Evolutionary conservation across 2,113 vertebrate species (phyloP).

Genomic region (Genyomyrus donnyi): DNA sequence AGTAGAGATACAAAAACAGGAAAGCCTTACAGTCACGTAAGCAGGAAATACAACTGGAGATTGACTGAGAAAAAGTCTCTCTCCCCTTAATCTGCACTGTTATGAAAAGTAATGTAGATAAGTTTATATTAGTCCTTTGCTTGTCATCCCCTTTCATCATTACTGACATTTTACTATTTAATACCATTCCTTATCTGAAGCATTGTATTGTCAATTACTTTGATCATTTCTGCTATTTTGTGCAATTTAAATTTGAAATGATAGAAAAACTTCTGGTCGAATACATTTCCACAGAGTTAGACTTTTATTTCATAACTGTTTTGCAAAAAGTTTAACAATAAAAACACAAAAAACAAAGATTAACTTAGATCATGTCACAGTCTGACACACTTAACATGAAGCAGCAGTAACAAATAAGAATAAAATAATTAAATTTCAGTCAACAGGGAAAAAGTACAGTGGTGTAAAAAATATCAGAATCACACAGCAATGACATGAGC

Average conservation of each 20-base stretch:
- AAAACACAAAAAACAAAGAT: slow-evolving; percentile 17
- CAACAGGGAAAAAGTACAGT: neutral
- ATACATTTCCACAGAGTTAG: slow-evolving; percentile 9
- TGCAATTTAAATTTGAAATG: neutral
- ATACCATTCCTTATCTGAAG: neutral
- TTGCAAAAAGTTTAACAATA: slow-evolving; percentile 17
- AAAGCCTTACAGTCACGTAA: slow-evolving; percentile 7
- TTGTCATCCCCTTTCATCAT: neutral
- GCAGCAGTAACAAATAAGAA: neutral
- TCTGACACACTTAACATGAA: neutral
- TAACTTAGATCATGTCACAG: neutral
- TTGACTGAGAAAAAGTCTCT: neutral
- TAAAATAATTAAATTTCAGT: neutral
- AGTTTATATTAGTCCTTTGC: neutral
- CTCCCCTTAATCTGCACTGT: neutral
- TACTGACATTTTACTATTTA: neutral
- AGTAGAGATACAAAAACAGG: slow-evolving; percentile 19
- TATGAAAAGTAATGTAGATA: neutral
- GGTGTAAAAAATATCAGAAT: neutral
- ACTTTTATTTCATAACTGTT: slow-evolving; percentile 11
- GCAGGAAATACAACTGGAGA: slow-evolving; percentile 15
- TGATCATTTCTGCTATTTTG: neutral
- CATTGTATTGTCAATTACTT: neutral
- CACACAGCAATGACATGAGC: neutral
- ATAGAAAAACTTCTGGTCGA: neutral